Evolutionary conservation across 2,113 vertebrate species (phyloP).

Genomic region (Notarius quadriscutis): DNA sequence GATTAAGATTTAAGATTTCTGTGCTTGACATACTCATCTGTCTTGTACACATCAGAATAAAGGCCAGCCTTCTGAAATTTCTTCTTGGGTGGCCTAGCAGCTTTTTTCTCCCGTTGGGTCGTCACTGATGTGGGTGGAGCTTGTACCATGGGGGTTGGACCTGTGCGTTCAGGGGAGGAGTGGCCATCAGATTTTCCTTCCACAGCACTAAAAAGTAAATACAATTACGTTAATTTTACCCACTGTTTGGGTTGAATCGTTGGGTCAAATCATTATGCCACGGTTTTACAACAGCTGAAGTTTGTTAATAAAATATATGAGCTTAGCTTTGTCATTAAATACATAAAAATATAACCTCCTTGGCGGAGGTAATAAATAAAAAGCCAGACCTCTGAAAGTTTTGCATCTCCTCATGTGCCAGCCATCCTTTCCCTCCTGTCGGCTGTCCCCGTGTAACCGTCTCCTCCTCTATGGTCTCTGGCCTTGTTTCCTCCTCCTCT

Average conservation of each 20-base stretch:
- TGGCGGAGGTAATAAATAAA: background rate
- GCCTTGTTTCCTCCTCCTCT: slow-evolving; percentile 38
- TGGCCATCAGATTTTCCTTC: slow-evolving; percentile 74
- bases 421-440: slow-evolving; percentile 64
- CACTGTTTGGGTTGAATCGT: background rate
- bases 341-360: background rate
- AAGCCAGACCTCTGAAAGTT: slow-evolving; percentile 67
- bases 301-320: background rate
- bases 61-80: slow-evolving; percentile 81
- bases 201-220: slow-evolving; percentile 66
- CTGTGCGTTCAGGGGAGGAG: slow-evolving; percentile 61
- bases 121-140: slow-evolving; percentile 62
- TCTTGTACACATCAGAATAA: slow-evolving; percentile 79
- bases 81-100: slow-evolving; percentile 76
- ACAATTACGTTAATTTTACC: slow-evolving; percentile 37
- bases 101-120: slow-evolving; percentile 73
- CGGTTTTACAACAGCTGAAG: background rate
- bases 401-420: slow-evolving; percentile 69
- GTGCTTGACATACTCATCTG: slow-evolving; percentile 69
- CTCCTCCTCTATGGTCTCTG: slow-evolving; percentile 57
- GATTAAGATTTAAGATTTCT: background rate
- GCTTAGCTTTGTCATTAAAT: background rate
- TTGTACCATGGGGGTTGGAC: slow-evolving; percentile 62
- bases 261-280: background rate
- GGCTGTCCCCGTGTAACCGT: slow-evolving; percentile 70